phyloP scores from a whole-genome alignment of 2,888 invertebrate species.

The Candidula unifasciata region DNA sequence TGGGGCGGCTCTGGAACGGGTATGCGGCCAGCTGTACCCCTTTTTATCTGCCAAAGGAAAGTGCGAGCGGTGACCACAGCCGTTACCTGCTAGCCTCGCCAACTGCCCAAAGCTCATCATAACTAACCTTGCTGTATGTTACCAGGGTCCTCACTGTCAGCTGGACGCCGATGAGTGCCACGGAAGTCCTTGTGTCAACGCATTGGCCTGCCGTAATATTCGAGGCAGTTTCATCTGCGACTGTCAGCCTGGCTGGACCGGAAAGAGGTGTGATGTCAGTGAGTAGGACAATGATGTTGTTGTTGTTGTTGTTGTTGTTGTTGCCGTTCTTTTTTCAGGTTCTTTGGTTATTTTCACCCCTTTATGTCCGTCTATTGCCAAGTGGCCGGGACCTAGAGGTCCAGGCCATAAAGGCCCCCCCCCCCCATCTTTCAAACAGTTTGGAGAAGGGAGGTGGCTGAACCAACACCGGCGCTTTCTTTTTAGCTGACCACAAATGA shows the following conservation, averaged over 20 bases:
- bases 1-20: no score
- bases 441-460: no score
- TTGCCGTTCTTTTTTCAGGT: background rate
- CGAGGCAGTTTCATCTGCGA: constrained; percentile 90
- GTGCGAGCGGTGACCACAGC: no score
- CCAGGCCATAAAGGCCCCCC: no score
- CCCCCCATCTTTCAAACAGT: no score
- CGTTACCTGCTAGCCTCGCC: no score
- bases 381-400: no score
- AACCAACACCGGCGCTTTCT: no score
- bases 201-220: constrained; percentile 88
- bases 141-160: constrained; percentile 86
- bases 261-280: constrained; percentile 88
- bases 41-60: no score
- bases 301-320: background rate
- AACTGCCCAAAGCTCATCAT: background rate
- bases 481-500: no score
- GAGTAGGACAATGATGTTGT: constrained; percentile 52
- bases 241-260: constrained; percentile 95
- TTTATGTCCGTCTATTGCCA: background rate
- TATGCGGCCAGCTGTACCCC: no score
- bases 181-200: constrained; percentile 90
- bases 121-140: background rate
- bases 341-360: background rate
- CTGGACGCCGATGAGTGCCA: constrained; percentile 89